Percentiles rank a stretch among this genome's conserved stretches.
Evolutionary conservation across 2,113 vertebrate genomes (phyloP).

Genomic region (Protomyctophum bolini): DNA sequence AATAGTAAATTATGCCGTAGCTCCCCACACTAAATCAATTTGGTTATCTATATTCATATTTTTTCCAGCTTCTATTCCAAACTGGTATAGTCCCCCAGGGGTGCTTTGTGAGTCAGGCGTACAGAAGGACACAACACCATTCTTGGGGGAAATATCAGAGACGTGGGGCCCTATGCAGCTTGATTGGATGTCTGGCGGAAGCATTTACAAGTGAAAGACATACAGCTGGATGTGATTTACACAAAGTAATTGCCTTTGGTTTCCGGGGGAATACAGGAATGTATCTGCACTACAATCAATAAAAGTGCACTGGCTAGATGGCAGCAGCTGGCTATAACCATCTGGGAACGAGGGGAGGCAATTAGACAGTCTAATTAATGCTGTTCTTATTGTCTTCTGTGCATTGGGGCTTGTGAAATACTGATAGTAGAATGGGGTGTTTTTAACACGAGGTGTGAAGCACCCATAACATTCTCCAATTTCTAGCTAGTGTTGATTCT

Average conservation of each 20-base stretch:
- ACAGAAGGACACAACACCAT: constrained; percentile 23
- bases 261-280: constrained; percentile 69
- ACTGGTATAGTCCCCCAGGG: constrained; percentile 28
- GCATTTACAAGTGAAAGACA: constrained; percentile 66
- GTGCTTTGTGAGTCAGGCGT: constrained; percentile 47
- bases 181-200: constrained; percentile 53
- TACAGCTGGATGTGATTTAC: constrained; percentile 69
- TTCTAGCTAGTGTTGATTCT: too few species aligned
- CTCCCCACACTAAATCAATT: constrained; percentile 45
- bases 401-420: constrained; percentile 49
- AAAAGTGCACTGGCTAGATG: constrained; percentile 60
- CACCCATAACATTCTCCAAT: constrained; percentile 15
- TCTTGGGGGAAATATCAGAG: constrained; percentile 62
- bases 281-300: constrained; percentile 73
- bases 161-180: constrained; percentile 51
- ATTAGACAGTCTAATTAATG: constrained; percentile 73
- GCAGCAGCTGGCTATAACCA: constrained; percentile 63
- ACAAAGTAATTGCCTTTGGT: constrained; percentile 71
- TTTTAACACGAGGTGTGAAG: constrained; percentile 12
- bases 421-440: constrained; percentile 28
- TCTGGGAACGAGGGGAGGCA: constrained; percentile 63
- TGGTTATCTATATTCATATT: constrained; percentile 63
- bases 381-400: constrained; percentile 54
- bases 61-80: constrained; percentile 16
- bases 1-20: constrained; percentile 36